A percentile compares a stretch with the other conserved stretches of the same genome.
Evolutionary conservation across 2,888 invertebrate genomes (phyloP).

Genomic region (Drosophila leonis): DNA sequence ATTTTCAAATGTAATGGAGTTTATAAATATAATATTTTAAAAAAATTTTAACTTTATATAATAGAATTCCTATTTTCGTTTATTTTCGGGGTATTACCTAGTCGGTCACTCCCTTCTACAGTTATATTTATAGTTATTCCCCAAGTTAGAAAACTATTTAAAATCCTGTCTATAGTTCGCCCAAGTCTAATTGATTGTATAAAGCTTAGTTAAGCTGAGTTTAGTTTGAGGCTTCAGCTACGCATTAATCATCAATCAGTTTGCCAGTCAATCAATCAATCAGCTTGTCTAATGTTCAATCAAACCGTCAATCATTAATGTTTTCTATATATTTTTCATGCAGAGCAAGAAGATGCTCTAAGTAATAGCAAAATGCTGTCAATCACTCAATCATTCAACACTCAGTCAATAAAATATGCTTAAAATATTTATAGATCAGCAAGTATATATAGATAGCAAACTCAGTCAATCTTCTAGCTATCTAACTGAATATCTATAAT

Average conservation of each 20-base stretch:
- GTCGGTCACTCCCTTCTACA: neutral
- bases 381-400: neutral
- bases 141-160: neutral
- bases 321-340: neutral
- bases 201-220: no score
- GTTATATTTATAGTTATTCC: neutral
- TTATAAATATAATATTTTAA: no score
- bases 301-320: neutral
- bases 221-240: neutral
- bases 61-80: neutral
- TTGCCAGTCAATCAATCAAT: neutral
- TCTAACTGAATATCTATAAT: neutral
- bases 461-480: neutral
- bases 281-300: neutral
- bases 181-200: no score
- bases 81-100: neutral
- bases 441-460: neutral
- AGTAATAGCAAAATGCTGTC: neutral
- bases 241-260: neutral
- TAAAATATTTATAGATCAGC: neutral
- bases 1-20: no score
- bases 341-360: neutral
- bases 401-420: neutral
- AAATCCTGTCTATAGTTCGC: neutral
- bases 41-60: no score